Conservation (phyloP, 2,797 vertebrate species). For the Melanitta fusca region DNA sequence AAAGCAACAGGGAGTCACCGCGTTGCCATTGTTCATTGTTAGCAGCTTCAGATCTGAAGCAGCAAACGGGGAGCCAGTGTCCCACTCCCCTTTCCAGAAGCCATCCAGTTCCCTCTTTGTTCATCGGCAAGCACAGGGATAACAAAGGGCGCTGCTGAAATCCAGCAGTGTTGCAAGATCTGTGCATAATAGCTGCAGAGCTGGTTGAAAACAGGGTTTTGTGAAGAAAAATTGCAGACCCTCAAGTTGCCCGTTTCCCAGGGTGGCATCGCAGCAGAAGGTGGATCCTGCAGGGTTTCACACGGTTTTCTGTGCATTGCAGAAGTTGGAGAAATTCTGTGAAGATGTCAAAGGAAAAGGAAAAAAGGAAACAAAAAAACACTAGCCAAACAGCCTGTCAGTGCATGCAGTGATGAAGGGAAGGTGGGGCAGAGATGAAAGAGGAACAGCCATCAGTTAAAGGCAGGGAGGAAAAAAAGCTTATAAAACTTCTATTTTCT, state of each 20-base stretch:
- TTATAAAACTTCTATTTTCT: not conserved
- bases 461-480: not conserved
- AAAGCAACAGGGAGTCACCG: slow-evolving; percentile 14
- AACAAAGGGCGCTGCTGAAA: slow-evolving; percentile 37
- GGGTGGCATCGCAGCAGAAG: not conserved
- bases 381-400: not conserved
- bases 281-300: not conserved
- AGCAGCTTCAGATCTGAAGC: slow-evolving; percentile 39
- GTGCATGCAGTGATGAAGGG: not conserved
- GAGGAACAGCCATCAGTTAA: not conserved
- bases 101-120: slow-evolving; percentile 30
- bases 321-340: not conserved
- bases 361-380: not conserved
- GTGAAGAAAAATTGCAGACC: slow-evolving; percentile 5
- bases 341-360: not conserved
- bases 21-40: slow-evolving; percentile 66
- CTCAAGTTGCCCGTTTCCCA: not conserved
- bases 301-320: accelerated
- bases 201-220: not conserved
- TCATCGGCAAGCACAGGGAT: not conserved
- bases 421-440: not conserved
- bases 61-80: not conserved
- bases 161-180: slow-evolving; percentile 28
- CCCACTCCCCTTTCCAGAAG: slow-evolving; percentile 13
- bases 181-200: not conserved